A percentile compares a stretch with the other conserved stretches of the same genome.
phyloP scores from a whole-genome alignment of 2,113 vertebrate genomes.

The Camelus dromedarius region DNA sequence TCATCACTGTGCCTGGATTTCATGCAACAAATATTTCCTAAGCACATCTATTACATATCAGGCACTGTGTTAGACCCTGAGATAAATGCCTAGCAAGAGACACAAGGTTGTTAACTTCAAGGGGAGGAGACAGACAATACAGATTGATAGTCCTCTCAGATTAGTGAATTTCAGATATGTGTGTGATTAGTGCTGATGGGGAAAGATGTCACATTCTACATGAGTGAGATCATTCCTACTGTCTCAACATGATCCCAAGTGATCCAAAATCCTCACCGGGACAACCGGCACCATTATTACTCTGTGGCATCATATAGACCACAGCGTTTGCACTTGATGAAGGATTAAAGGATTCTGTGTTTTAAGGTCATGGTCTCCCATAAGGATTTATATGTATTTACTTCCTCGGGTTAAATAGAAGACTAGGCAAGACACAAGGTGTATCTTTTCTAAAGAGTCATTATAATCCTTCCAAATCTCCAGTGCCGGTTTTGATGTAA shows the following conservation, averaged over 20 bases:
- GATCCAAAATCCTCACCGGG: neutral
- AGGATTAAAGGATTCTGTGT: slow-evolving; percentile 22
- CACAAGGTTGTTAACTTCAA: neutral
- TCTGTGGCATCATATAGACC: neutral
- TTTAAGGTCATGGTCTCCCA: neutral
- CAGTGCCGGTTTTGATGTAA: neutral
- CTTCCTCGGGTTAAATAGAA: slow-evolving; percentile 34
- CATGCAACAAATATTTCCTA: slow-evolving; percentile 6
- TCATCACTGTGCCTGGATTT: neutral
- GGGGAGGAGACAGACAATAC: neutral
- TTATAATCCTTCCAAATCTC: neutral
- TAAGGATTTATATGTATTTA: slow-evolving; percentile 33
- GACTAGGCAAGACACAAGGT: slow-evolving; percentile 2
- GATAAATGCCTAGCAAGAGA: neutral
- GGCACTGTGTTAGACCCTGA: neutral
- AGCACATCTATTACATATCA: neutral
- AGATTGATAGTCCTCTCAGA: neutral
- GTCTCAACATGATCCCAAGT: neutral
- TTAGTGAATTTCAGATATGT: neutral
- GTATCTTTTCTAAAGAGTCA: slow-evolving; percentile 14
- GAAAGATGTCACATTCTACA: neutral
- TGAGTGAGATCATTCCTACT: neutral
- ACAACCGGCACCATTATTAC: neutral
- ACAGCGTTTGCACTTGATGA: neutral
- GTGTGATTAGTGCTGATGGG: neutral